A percentile compares a stretch with the other conserved stretches of the same genome.
These are phyloP conservation scores for Drosophila tsacasi DNA, from an alignment of 1,140 invertebrate species.

Conservation along the genomic window DNA sequence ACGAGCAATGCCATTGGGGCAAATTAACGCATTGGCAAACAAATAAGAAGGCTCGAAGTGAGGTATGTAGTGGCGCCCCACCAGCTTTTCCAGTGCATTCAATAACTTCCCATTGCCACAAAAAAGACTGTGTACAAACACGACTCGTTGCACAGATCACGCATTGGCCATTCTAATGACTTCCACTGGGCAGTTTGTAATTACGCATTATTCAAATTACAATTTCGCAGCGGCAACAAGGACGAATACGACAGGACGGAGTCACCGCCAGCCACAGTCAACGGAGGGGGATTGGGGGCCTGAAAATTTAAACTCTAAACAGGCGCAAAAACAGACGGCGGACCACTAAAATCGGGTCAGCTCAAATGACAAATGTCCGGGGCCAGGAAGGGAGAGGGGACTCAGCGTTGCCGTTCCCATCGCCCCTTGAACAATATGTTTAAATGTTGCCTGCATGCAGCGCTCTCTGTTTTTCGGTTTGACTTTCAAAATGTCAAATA, in stretches of 20 bases:
- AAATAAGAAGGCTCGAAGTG: constrained; percentile 44
- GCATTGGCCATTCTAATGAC: constrained; percentile 71
- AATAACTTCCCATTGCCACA: background rate
- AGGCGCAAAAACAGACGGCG: constrained; percentile 72
- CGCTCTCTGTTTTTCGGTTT: constrained; percentile 72
- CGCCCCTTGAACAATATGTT: constrained; percentile 59
- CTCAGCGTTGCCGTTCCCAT: constrained; percentile 6
- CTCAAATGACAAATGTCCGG: constrained; percentile 75
- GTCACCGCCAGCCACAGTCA: constrained; percentile 10
- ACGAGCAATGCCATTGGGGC: constrained; percentile 27
- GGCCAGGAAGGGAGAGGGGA: constrained; percentile 8
- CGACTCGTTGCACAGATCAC: constrained; percentile 51
- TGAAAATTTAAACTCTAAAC: constrained; percentile 79
- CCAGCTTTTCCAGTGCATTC: constrained; percentile 7
- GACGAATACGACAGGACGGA: constrained; percentile 23
- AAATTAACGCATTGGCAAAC: constrained; percentile 31
- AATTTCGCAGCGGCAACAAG: constrained; percentile 57
- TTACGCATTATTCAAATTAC: constrained; percentile 83
- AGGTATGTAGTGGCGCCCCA: background rate
- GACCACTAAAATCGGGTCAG: constrained; percentile 80
- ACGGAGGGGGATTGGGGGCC: constrained; percentile 21
- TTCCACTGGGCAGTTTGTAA: constrained; percentile 73
- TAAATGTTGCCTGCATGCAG: constrained; percentile 51
- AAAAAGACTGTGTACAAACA: constrained; percentile 52
- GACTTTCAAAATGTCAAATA: constrained; percentile 83